Evolutionary conservation across 2,113 vertebrate species (phyloP).

Genomic region (Dromaius novaehollandiae): DNA sequence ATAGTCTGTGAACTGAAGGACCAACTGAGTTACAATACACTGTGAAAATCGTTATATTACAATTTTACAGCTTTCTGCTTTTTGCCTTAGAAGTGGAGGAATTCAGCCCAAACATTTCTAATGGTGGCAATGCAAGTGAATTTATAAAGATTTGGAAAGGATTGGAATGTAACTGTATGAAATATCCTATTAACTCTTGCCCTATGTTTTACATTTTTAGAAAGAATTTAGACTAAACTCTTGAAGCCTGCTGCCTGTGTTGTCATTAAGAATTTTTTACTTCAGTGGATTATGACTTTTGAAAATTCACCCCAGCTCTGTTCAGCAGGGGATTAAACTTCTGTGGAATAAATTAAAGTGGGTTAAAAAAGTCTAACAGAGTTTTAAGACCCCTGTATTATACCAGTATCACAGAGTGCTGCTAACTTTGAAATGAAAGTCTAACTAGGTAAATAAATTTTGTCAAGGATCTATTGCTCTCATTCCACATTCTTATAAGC

Average conservation of each 20-base stretch:
- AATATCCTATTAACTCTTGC: constrained; percentile 78
- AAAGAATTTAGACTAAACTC: constrained; percentile 76
- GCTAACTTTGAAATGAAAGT: constrained; percentile 78
- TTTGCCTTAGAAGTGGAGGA: constrained; percentile 28
- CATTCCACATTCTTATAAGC: constrained; percentile 65
- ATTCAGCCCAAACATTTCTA: constrained; percentile 53
- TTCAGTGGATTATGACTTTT: constrained; percentile 74
- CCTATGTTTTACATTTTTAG: constrained; percentile 73
- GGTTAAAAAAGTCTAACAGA: constrained; percentile 77
- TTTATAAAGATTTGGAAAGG: constrained; percentile 64
- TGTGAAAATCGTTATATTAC: not conserved
- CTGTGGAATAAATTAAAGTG: constrained; percentile 78
- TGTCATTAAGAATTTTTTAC: constrained; percentile 78
- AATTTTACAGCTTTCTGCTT: not conserved
- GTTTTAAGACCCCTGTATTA: constrained; percentile 74
- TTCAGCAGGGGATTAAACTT: constrained; percentile 76
- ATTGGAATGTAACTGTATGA: constrained; percentile 69
- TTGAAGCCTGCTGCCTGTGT: constrained; percentile 72
- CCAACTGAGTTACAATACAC: not conserved
- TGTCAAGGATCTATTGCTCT: constrained; percentile 69
- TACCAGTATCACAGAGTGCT: constrained; percentile 56
- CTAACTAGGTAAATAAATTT: constrained; percentile 79
- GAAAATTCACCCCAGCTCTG: constrained; percentile 68
- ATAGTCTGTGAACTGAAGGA: not conserved
- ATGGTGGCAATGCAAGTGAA: constrained; percentile 55